Evolutionary conservation across 2,113 vertebrate species (phyloP).

Genomic region (Ammodytes dubius): DNA sequence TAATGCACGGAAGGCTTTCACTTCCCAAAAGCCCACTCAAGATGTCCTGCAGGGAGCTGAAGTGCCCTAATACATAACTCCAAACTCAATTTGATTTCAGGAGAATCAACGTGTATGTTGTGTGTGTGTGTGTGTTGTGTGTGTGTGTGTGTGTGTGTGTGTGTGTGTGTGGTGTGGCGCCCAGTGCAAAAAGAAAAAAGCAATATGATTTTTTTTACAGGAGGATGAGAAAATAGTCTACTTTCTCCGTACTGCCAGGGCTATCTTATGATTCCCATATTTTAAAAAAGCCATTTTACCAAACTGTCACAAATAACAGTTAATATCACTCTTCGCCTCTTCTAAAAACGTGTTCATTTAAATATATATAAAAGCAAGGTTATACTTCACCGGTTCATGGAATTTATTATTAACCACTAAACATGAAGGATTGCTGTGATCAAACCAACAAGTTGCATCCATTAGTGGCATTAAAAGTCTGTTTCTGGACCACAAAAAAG

Average conservation of each 20-base stretch:
- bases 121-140: background rate
- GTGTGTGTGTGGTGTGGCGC: background rate
- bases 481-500: background rate
- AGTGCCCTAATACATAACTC: conserved; percentile 1
- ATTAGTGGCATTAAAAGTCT: background rate
- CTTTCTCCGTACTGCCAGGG: background rate
- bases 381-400: background rate
- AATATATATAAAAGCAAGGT: background rate
- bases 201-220: background rate
- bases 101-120: background rate
- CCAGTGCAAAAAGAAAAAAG: background rate
- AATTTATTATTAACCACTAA: background rate
- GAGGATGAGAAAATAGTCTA: background rate
- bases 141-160: too few species aligned
- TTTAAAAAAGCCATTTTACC: background rate
- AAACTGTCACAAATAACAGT: too few species aligned
- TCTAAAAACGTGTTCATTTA: background rate
- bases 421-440: background rate
- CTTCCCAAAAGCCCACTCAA: conserved; percentile 29
- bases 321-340: background rate
- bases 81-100: conserved; percentile 10
- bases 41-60: background rate
- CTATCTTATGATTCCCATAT: background rate
- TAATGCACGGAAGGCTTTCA: background rate
- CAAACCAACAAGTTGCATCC: background rate